Conservation (phyloP, 2,888 invertebrate genomes). For the Philopedon plagiatum region DNA sequence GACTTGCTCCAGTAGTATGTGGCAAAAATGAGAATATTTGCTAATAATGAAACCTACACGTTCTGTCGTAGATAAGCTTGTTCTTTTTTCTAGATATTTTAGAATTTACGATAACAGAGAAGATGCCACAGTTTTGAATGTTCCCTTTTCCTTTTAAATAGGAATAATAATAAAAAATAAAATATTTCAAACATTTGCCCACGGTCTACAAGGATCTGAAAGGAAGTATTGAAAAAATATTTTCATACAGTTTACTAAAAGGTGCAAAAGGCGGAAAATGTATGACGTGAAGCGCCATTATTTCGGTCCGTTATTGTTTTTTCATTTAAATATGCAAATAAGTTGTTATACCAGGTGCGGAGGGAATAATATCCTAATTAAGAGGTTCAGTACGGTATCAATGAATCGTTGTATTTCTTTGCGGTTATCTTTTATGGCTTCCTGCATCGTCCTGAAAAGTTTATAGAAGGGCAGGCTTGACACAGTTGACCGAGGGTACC, state of each 20-base stretch:
- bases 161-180: too few species aligned
- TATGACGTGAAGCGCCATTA: constrained; percentile 14
- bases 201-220: background rate
- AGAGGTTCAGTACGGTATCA: constrained; percentile 60
- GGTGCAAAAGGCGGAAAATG: constrained; percentile 27
- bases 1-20: too few species aligned
- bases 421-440: background rate
- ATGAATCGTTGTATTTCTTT: background rate
- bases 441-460: too few species aligned
- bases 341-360: background rate
- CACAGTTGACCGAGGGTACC: too few species aligned
- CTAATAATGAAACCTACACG: too few species aligned
- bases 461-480: too few species aligned
- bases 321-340: constrained; percentile 33
- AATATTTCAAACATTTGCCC: background rate
- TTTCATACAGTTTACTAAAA: constrained; percentile 22
- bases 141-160: too few species aligned
- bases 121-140: too few species aligned
- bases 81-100: too few species aligned
- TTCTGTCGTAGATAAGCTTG: too few species aligned
- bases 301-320: constrained; percentile 32
- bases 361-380: constrained; percentile 12
- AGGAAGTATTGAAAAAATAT: constrained; percentile 28
- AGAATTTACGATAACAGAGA: too few species aligned
- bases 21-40: too few species aligned